Base-by-base conservation (phyloP, 2,797 vertebrate species). In the Chiloscyllium punctatum region DNA sequence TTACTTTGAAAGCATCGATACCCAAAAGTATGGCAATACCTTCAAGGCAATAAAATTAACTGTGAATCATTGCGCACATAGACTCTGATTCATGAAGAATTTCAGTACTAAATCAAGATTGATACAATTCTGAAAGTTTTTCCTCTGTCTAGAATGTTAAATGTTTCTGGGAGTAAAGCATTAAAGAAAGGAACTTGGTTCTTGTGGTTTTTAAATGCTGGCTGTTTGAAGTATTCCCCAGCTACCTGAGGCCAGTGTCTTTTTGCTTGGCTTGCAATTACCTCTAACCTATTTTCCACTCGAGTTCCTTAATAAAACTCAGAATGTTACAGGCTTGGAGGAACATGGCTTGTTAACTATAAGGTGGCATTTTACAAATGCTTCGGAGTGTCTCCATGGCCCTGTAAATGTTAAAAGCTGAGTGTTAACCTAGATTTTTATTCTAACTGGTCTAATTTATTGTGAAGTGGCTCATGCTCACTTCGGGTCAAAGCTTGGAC, bases 281-380 rank as follows among this genome's bases (percentile, higher is more conserved):
- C 48, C 71, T 57, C 94, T 95, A 95, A 95, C 94, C 94, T 77
- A 95, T 95, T 95, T 95, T 95, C 94, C 94, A 95, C 94, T 95
- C 8, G 48, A 95, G 71, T 77, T 95, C 94, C 48, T 57, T 95
- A 95, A 95, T 95, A 95, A 95, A 95, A 77, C 48, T 77, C 68
- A 21, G 71, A 95, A 95, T 95, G 94, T 48, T 30, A 95, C 48
- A 77, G 69, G 77, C 16, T 23, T 95, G 71, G 94, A 95, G 71
- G 68, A 77, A 71, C 71, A n/a, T 42, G 69, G 48, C 94, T 95
- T 95, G 69, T 95, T 95, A 95, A 77, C 74, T 53, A 95, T 27
- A 77, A 77, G 94, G 42, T 95, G 71, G 94, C 94, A 95, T 95
- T 95, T 51, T 74, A 33, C 94, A 95, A 74, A 77, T 57, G 94